These are phyloP conservation scores for Turnix velox DNA, from an alignment of 2,113 vertebrate species.

Conservation along the genomic window DNA sequence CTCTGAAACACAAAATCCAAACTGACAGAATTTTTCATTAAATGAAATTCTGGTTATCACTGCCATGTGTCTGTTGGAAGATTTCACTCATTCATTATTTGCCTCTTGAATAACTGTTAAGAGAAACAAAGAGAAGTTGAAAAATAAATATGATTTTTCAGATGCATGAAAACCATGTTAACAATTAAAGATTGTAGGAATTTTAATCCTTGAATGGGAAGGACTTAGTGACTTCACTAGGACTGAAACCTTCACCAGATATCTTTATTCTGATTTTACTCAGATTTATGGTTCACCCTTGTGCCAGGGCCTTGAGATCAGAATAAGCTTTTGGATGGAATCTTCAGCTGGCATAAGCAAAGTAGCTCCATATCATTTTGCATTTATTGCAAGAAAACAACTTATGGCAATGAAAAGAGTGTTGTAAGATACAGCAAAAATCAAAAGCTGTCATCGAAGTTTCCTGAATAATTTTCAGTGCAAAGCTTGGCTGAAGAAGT, in stretches of 20 bases:
- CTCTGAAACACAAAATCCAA: neutral
- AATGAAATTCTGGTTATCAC: neutral
- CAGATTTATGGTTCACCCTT: neutral
- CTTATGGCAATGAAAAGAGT: conserved; percentile 22
- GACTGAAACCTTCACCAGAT: neutral
- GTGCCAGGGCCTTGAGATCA: conserved; percentile 23
- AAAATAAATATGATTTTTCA: neutral
- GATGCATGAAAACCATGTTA: neutral
- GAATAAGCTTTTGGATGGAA: conserved; percentile 20
- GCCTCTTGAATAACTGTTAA: neutral
- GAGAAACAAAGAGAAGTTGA: neutral
- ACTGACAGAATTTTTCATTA: neutral
- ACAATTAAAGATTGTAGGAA: neutral
- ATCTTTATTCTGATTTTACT: neutral
- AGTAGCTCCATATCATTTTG: conserved; percentile 1
- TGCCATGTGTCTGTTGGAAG: neutral
- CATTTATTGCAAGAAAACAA: conserved; percentile 48
- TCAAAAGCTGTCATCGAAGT: conserved; percentile 45
- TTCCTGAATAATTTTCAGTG: conserved; percentile 37
- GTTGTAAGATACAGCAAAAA: conserved; percentile 37
- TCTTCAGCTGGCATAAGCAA: neutral
- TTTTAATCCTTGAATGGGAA: neutral
- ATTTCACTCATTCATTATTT: neutral
- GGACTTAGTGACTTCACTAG: neutral
- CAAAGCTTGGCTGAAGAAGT: neutral